phyloP scores from a whole-genome alignment of 2,888 invertebrate genomes.

The Amblyjoppa fuscipennis region DNA sequence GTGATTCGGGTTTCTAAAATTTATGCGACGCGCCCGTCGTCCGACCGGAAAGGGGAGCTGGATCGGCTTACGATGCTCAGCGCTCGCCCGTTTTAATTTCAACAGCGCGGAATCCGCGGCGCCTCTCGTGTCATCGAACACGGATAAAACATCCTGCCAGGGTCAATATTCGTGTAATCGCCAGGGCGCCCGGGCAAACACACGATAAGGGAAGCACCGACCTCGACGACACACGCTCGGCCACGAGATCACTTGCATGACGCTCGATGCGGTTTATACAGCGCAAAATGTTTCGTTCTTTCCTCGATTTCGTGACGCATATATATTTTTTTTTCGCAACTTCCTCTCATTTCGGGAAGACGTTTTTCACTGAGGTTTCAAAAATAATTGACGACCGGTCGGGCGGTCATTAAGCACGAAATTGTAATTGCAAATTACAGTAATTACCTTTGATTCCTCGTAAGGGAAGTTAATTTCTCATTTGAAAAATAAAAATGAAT shows the following conservation, averaged over 20 bases:
- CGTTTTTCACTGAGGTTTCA: background rate
- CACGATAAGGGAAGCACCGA: constrained; percentile 5
- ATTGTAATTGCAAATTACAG: too few species aligned
- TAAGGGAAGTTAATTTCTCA: background rate
- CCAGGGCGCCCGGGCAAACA: background rate
- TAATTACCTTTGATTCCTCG: background rate
- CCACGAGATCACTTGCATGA: background rate
- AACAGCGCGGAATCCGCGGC: constrained; percentile 19
- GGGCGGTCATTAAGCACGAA: too few species aligned
- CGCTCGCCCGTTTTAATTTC: background rate
- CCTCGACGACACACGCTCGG: background rate
- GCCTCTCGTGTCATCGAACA: constrained; percentile 27
- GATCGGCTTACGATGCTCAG: background rate
- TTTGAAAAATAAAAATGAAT: background rate
- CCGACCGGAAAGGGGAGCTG: background rate
- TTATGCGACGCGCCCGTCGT: background rate
- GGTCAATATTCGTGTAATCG: constrained; percentile 41
- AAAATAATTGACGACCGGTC: background rate
- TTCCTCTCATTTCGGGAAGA: background rate
- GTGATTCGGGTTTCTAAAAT: background rate
- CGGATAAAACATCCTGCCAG: constrained; percentile 18
- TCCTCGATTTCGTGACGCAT: background rate
- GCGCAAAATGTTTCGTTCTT: background rate
- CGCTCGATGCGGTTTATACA: background rate
- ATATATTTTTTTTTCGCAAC: background rate